A percentile compares a stretch with the other conserved stretches of the same genome.
Conservation (phyloP, 1,140 invertebrate species). For the Chionoecetes opilio region DNA sequence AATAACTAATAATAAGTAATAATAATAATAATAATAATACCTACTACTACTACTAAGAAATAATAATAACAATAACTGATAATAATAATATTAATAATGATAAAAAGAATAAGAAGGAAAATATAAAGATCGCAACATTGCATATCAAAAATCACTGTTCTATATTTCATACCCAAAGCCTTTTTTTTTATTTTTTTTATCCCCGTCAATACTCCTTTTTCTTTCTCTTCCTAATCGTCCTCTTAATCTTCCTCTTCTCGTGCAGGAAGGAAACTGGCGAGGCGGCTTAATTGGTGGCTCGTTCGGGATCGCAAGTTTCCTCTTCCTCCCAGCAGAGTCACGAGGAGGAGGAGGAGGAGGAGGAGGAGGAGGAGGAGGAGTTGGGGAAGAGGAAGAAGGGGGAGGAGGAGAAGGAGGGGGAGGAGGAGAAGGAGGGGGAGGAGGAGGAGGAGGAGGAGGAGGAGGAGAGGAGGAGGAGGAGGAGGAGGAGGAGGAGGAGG, state of each 20-base stretch:
- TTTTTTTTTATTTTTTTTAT: background rate
- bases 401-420: background rate
- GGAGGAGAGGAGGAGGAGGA: background rate
- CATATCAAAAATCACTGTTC: too few relatives aligned
- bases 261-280: constrained; percentile 3
- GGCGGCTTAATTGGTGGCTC: constrained; percentile 28
- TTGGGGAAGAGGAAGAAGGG: too few relatives aligned
- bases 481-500: constrained; percentile 44
- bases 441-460: too few relatives aligned
- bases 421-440: constrained; percentile 42
- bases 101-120: too few relatives aligned
- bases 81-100: too few relatives aligned
- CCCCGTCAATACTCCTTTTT: background rate
- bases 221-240: background rate
- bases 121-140: too few relatives aligned
- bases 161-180: too few relatives aligned
- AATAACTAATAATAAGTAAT: too few relatives aligned
- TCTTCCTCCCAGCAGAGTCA: too few relatives aligned
- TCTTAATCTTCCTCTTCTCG: background rate
- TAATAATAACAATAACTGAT: too few relatives aligned
- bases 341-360: constrained; percentile 12
- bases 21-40: too few relatives aligned
- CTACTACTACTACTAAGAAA: too few relatives aligned
- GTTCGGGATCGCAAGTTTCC: constrained; percentile 6
- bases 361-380: constrained; percentile 45